These are phyloP conservation scores for Apotomis turbidana DNA, from an alignment of 2,888 invertebrate genomes.

Conservation along the genomic window DNA sequence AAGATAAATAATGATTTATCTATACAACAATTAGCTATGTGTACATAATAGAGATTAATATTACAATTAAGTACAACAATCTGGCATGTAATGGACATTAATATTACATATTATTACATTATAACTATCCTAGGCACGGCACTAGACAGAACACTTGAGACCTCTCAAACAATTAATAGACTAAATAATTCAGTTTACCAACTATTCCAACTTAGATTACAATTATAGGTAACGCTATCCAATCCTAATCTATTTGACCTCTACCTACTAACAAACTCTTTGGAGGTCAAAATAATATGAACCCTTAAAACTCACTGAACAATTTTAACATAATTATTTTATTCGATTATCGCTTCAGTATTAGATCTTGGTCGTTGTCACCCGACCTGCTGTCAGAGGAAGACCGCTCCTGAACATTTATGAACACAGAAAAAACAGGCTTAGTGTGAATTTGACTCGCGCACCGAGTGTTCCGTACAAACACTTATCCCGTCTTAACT, in stretches of 20 bases:
- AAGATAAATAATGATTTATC: no score
- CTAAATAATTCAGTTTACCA: slow-evolving; percentile 7
- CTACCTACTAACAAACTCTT: background rate
- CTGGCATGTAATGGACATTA: background rate
- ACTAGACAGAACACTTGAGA: background rate
- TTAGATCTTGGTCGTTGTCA: no score
- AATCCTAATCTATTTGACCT: background rate
- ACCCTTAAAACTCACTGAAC: background rate
- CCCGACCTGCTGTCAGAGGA: no score
- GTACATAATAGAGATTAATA: no score
- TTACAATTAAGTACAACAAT: no score
- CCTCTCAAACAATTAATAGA: slow-evolving; percentile 1
- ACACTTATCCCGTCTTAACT: no score
- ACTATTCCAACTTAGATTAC: slow-evolving; percentile 7
- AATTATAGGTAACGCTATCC: slow-evolving; percentile 3
- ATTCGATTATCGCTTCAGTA: background rate
- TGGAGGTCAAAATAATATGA: background rate
- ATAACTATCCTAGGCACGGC: background rate
- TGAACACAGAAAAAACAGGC: no score
- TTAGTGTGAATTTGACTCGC: no score
- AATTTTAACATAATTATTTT: background rate
- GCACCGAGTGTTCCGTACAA: no score
- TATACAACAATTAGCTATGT: no score
- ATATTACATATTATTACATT: background rate
- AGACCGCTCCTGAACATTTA: no score